Percentiles rank a stretch among this genome's conserved stretches.
Conservation (phyloP, 37 sponge, comb jelly and placozoan species). For the Hormiphora californensis region DNA sequence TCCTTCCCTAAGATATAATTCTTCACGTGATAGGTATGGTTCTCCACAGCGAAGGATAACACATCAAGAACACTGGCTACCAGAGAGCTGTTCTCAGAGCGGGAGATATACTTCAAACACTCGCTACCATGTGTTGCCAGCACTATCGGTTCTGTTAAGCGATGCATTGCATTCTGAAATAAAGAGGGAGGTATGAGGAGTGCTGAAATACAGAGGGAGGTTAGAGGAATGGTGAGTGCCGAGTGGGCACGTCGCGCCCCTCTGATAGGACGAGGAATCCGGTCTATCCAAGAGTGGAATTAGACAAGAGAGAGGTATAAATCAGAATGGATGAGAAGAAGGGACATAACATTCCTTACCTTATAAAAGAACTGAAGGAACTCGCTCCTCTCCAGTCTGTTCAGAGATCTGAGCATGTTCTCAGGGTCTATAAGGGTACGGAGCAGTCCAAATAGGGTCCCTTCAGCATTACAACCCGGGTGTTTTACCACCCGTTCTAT, state of each 20-base stretch:
- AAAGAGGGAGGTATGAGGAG: too few relatives aligned
- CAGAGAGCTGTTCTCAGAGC: conserved; percentile 71
- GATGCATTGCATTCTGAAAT: conserved; percentile 81
- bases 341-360: too few relatives aligned
- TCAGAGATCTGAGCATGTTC: conserved; percentile 56
- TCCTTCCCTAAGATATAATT: conserved; percentile 92
- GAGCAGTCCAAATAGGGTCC: conserved; percentile 69
- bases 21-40: conserved; percentile 87
- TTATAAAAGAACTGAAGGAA: conserved; percentile 92
- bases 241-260: too few relatives aligned
- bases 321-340: too few relatives aligned
- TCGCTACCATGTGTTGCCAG: conserved; percentile 51
- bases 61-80: conserved; percentile 86
- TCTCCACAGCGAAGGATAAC: conserved; percentile 81
- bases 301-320: too few relatives aligned
- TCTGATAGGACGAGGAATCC: too few relatives aligned
- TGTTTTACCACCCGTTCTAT: conserved; percentile 43
- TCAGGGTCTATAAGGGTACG: conserved; percentile 86
- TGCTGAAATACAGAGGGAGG: too few relatives aligned
- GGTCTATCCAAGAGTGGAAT: too few relatives aligned
- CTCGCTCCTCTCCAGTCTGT: conserved; percentile 67
- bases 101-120: conserved; percentile 47
- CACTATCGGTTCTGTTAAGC: conserved; percentile 63
- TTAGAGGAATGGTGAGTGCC: too few relatives aligned
- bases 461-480: conserved; percentile 49